Conservation (phyloP, 2,888 invertebrate species). For the Erebia ligea region DNA sequence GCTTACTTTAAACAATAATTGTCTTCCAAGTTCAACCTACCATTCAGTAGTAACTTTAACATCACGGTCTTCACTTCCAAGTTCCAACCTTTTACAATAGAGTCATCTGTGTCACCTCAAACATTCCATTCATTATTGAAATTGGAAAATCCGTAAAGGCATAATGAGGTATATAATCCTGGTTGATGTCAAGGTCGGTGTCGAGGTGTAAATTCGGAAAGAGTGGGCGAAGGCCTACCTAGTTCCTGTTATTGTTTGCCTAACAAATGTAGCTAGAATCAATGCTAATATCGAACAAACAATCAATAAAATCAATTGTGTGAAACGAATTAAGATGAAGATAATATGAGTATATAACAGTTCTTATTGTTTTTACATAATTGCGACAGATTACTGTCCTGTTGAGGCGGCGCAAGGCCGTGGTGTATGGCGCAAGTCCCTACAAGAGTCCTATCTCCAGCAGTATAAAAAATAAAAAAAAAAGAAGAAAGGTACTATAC, state of each 20-base stretch:
- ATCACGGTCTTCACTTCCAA: background rate
- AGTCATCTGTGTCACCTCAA: background rate
- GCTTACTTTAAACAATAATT: background rate
- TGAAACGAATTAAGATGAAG: background rate
- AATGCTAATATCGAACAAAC: conserved; percentile 11
- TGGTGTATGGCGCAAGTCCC: too few species aligned
- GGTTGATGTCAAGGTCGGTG: conserved; percentile 54
- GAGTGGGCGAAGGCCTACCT: conserved; percentile 35
- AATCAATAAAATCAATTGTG: background rate
- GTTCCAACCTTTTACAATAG: background rate
- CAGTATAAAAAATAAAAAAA: too few species aligned
- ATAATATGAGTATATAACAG: too few species aligned
- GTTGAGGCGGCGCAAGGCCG: too few species aligned
- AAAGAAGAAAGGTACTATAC: too few species aligned
- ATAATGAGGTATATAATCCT: conserved; percentile 1
- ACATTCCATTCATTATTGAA: conserved; percentile 8
- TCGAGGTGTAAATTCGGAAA: conserved; percentile 42
- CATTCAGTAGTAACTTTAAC: background rate
- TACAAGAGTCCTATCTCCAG: too few species aligned
- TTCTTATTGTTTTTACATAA: too few species aligned
- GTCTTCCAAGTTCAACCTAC: background rate
- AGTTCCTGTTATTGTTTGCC: conserved; percentile 38
- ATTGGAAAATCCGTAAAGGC: conserved; percentile 9
- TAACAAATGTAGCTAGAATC: conserved; percentile 25
- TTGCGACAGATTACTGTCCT: too few species aligned